A percentile compares a stretch with the other conserved stretches of the same genome.
Conservation (phyloP, 2,888 invertebrate species). For the Drosophila sordidula region DNA sequence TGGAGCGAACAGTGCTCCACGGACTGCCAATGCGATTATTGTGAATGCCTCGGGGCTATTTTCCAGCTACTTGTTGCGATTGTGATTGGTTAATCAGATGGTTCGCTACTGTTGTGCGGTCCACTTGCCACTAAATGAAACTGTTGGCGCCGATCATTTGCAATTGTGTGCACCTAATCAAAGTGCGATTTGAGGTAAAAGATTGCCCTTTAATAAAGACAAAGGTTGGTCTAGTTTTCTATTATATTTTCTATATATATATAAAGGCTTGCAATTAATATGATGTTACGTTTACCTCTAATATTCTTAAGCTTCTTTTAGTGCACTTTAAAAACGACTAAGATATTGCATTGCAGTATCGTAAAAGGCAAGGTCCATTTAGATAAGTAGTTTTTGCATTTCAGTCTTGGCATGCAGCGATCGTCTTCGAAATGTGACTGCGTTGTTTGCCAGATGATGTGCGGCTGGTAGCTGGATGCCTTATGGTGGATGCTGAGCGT, state of each 20-base stretch:
- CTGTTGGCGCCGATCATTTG: constrained; percentile 5
- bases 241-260: no score
- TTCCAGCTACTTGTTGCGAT: constrained; percentile 44
- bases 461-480: constrained; percentile 24
- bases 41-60: constrained; percentile 48
- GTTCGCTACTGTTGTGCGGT: constrained; percentile 4
- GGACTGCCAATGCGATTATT: constrained; percentile 32
- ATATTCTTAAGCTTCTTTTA: background rate
- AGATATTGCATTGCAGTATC: constrained; percentile 5
- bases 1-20: constrained; percentile 52
- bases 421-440: constrained; percentile 38
- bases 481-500: constrained; percentile 54
- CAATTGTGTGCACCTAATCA: no score
- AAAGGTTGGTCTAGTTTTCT: no score
- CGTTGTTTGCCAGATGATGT: constrained; percentile 12
- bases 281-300: no score
- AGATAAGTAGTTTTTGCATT: constrained; percentile 16
- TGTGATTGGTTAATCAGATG: constrained; percentile 66
- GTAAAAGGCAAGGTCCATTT: constrained; percentile 7
- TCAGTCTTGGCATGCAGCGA: constrained; percentile 23
- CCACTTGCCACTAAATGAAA: constrained; percentile 15
- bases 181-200: no score
- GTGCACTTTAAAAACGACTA: background rate
- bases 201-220: no score
- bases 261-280: no score